Evolutionary conservation across 2,113 vertebrate species (phyloP).

Genomic region (Corvus cornix): DNA sequence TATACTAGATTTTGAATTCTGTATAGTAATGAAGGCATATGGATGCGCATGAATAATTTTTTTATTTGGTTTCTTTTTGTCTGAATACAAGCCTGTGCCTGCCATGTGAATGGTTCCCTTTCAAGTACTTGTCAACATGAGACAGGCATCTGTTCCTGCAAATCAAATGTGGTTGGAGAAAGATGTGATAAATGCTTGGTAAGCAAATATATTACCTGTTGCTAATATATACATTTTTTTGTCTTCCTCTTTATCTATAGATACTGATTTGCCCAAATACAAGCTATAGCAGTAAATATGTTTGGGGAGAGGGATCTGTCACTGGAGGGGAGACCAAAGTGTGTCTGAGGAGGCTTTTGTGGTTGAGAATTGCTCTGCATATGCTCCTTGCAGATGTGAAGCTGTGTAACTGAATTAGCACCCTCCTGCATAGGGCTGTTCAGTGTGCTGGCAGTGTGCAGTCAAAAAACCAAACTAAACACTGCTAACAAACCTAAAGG

Average conservation of each 20-base stretch:
- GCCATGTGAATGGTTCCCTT: constrained; percentile 78
- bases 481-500: neutral
- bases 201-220: constrained; percentile 6
- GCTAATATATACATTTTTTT: neutral
- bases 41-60: neutral
- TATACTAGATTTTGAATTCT: neutral
- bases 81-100: constrained; percentile 79
- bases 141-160: constrained; percentile 86
- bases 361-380: neutral
- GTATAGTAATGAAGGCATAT: neutral
- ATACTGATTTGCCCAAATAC: neutral
- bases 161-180: constrained; percentile 78
- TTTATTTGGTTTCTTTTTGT: neutral
- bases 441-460: neutral
- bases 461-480: neutral
- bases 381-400: neutral
- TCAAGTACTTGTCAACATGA: constrained; percentile 79
- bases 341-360: neutral
- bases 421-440: neutral
- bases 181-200: constrained; percentile 89
- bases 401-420: neutral
- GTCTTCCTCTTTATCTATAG: neutral
- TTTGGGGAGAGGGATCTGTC: neutral
- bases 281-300: neutral
- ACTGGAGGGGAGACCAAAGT: neutral